Evolutionary conservation across 2,888 invertebrate genomes (phyloP).

Genomic region (Heterodera filipjevi): DNA sequence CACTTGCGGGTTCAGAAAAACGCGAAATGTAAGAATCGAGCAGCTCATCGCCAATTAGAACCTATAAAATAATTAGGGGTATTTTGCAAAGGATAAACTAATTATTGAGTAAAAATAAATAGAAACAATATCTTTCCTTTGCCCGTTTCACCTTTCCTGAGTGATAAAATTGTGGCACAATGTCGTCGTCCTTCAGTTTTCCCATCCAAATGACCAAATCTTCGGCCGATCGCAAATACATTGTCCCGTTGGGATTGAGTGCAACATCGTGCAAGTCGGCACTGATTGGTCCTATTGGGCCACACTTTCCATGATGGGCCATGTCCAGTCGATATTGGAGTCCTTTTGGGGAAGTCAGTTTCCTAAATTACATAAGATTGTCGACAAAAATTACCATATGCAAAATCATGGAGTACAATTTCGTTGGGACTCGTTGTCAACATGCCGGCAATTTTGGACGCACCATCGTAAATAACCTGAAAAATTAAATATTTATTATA

Average conservation of each 20-base stretch:
- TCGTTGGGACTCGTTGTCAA: not conserved
- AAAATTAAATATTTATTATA: too few relatives aligned
- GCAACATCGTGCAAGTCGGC: not conserved
- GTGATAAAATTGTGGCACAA: not conserved
- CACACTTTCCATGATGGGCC: not conserved
- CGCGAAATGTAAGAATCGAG: not conserved
- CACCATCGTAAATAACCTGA: constrained; percentile 1
- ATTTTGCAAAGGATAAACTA: too few relatives aligned
- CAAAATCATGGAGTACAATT: not conserved
- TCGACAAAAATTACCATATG: not conserved
- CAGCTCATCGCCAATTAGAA: not conserved
- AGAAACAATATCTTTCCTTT: not conserved
- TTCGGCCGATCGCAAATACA: not conserved
- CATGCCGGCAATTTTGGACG: not conserved
- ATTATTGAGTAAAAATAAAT: too few relatives aligned
- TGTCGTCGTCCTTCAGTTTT: not conserved
- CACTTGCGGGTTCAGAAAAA: not conserved
- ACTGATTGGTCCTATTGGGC: not conserved
- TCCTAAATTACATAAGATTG: not conserved
- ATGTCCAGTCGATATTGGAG: constrained; percentile 6
- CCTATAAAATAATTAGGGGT: not conserved
- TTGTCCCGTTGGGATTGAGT: not conserved
- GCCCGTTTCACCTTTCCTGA: constrained; percentile 8
- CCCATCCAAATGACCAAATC: not conserved
- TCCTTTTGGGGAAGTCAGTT: not conserved